Evolutionary conservation across 53 echinoderm and acorn worm genomes (phyloP).

Genomic region (Stichopus horrens): DNA sequence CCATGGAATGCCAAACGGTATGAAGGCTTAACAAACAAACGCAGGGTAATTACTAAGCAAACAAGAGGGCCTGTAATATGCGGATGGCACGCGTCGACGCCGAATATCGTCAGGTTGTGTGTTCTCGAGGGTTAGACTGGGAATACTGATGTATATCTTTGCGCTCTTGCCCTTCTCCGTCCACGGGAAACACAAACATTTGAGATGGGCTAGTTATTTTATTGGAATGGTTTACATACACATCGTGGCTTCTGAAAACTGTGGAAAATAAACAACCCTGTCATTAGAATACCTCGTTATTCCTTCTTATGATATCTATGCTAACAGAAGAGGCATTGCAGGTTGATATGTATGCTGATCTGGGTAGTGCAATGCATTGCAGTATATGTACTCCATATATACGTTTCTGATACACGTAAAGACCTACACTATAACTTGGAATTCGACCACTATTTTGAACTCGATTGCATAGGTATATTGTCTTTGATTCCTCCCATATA

Average conservation of each 20-base stretch:
- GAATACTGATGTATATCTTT: not conserved
- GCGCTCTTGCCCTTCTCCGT: not conserved
- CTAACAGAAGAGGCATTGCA: too few relatives aligned
- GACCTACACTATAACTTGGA: too few relatives aligned
- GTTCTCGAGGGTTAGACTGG: not conserved
- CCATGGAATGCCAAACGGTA: not conserved
- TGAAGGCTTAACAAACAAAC: not conserved
- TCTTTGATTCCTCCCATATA: too few relatives aligned
- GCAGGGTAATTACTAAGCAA: not conserved
- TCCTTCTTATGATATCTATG: too few relatives aligned
- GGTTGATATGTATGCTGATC: too few relatives aligned
- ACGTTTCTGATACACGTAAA: too few relatives aligned
- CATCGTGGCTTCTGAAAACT: not conserved
- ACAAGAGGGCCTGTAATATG: not conserved
- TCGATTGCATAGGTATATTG: too few relatives aligned
- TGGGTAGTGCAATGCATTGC: too few relatives aligned
- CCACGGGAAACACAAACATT: not conserved
- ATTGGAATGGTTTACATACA: not conserved
- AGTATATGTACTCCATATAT: too few relatives aligned
- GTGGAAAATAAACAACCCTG: not conserved
- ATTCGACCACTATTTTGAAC: too few relatives aligned
- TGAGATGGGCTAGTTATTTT: not conserved
- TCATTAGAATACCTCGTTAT: not conserved
- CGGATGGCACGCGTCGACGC: not conserved
- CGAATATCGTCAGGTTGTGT: not conserved